Conservation (phyloP, 1,140 invertebrate genomes). For the Pogonomyrmex barbatus region DNA sequence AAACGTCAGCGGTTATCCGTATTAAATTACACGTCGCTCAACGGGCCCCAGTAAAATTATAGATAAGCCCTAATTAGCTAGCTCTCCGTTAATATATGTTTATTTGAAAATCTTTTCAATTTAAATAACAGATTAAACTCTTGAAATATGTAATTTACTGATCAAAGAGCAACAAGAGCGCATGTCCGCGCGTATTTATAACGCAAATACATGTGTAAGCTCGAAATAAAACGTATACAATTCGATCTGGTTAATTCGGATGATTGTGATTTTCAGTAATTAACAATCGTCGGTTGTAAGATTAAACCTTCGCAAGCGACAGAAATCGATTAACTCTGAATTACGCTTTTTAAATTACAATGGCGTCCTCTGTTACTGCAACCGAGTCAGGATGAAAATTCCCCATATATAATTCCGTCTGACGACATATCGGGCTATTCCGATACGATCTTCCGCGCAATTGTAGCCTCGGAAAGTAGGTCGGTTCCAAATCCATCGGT, state of each 20-base stretch:
- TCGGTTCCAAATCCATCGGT: constrained; percentile 14
- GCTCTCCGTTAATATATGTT: background rate
- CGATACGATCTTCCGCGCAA: background rate
- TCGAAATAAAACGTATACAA: background rate
- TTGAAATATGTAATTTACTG: background rate
- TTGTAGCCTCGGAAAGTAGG: constrained; percentile 22
- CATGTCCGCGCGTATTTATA: background rate
- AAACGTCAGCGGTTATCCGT: background rate
- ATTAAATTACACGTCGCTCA: constrained; percentile 7
- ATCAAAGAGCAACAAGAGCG: background rate
- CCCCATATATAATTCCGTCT: background rate
- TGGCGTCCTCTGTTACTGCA: background rate
- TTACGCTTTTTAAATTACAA: background rate
- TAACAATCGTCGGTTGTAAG: background rate
- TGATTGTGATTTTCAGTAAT: background rate
- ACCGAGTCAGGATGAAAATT: constrained; percentile 7
- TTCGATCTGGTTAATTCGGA: background rate
- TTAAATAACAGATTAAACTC: constrained; percentile 1
- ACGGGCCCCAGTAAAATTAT: background rate
- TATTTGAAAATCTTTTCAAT: constrained; percentile 6
- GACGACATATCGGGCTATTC: background rate
- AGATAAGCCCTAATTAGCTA: background rate
- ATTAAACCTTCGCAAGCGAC: background rate
- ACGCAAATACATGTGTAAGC: background rate
- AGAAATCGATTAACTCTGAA: background rate